Base-by-base conservation (phyloP, 2,888 invertebrate genomes). In the Sclerodermus sp. region DNA sequence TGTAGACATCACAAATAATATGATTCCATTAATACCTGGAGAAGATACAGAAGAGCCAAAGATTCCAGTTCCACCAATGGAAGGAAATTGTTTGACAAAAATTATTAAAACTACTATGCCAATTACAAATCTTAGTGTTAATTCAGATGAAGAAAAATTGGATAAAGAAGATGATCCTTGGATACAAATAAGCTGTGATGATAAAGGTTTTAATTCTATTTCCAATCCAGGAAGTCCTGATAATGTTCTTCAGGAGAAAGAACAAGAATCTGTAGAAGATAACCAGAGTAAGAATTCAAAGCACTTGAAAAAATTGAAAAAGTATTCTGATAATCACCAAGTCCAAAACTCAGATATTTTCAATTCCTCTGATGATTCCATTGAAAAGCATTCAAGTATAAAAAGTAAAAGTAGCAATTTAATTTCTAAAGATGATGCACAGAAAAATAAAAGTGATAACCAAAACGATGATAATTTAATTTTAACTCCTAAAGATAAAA, bases 121-220 rank as follows among this genome's bases (percentile, higher is more conserved):
- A 4, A 67, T 69, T 14, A 64, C 62, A 1, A 62, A 64, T 46
- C 44, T 73, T 1, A 62, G 63, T 36, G 62, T 64, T 15, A 51
- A 67, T 1, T 67, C 67, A 14, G 64, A 58, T 13, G 68, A 67
- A 15, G 68, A 67, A 15, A 61, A 61, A 3, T 47, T 60, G n/a
- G 64, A 66, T n/a, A 66, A 68, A 43, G 66, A 64, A 18, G 66
- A 70, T 36, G 68, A 71, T 18, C 64, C 67, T 16, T 72, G 73
- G 72, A 55, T 61, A 45, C 65, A 70, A 37, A 64, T 71, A 4
- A 47, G 53, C 10, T 58, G 58, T n/a, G 57, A 67, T 9, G 63
- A 66, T 13, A 59, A 53, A 31, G 45, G 43, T 16, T 18, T 52
- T 14, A 47, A 51, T 30, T 48, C 38, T 16, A 57, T 40, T 51